A percentile compares a stretch with the other conserved stretches of the same genome.
phyloP scores from a whole-genome alignment of 2,797 vertebrate genomes.

The Parambassis ranga region DNA sequence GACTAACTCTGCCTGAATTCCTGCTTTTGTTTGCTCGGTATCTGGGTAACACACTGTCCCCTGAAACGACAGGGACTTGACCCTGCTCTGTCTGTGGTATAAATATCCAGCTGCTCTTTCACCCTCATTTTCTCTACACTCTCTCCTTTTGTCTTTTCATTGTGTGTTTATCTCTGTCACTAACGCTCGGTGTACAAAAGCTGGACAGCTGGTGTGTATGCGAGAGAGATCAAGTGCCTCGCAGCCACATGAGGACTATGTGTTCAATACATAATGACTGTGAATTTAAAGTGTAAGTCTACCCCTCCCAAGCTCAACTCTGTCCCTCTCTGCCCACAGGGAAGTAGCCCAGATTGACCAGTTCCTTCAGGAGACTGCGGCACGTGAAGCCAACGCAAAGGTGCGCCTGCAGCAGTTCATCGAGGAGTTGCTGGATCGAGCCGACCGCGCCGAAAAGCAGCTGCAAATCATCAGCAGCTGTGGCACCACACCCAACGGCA shows the following conservation, averaged over 20 bases:
- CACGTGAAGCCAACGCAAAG: conserved; percentile 95
- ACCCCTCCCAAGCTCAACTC: no score
- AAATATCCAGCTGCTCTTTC: conserved; percentile 40
- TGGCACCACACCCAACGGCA: conserved; percentile 92
- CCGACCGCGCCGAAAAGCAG: conserved; percentile 95
- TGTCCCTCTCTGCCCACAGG: conserved; percentile 69
- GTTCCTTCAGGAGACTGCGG: conserved; percentile 97
- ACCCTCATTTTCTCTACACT: not conserved
- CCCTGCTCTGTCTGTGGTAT: conserved; percentile 16
- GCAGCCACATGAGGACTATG: not conserved
- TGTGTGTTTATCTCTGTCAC: conserved; percentile 20
- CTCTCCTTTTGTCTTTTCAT: conserved; percentile 6
- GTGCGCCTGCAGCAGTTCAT: conserved; percentile 98
- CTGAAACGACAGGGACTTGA: conserved; percentile 31
- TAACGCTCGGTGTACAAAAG: not conserved
- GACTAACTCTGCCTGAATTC: conserved; percentile 8
- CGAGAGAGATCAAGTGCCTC: not conserved
- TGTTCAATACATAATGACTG: not conserved
- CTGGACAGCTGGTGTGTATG: conserved; percentile 1
- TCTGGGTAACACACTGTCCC: conserved; percentile 29
- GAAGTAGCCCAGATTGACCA: conserved; percentile 97
- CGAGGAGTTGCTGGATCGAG: conserved; percentile 96
- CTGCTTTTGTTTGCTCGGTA: conserved; percentile 28
- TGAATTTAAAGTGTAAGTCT: not conserved
- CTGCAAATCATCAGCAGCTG: conserved; percentile 99